Percentiles rank a stretch among this genome's conserved stretches.
phyloP scores from a whole-genome alignment of 2,888 invertebrate genomes.

The Halictus ligatus region DNA sequence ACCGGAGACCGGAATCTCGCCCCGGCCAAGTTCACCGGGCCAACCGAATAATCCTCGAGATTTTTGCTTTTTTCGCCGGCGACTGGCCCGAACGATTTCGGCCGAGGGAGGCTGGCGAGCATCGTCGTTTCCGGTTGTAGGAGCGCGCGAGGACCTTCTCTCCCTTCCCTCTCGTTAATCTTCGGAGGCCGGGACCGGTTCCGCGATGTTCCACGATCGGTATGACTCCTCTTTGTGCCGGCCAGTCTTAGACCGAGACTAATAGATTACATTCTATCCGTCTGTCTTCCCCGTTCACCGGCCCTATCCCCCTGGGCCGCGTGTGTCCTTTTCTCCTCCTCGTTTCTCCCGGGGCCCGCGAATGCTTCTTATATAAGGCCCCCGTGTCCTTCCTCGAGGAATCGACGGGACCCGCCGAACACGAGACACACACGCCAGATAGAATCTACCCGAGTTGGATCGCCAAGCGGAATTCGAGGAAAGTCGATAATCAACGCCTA shows the following conservation, averaged over 20 bases:
- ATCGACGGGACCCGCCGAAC: conserved; percentile 52
- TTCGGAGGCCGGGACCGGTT: conserved; percentile 56
- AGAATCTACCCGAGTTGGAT: conserved; percentile 32
- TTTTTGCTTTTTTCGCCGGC: background rate
- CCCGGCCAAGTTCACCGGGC: conserved; percentile 15
- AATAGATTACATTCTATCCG: conserved; percentile 65
- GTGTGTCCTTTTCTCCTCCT: conserved; percentile 13
- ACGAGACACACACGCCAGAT: conserved; percentile 50
- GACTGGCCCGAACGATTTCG: background rate
- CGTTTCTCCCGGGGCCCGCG: background rate
- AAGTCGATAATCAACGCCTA: conserved; percentile 43
- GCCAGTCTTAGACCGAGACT: conserved; percentile 61
- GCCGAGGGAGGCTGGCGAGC: conserved; percentile 10
- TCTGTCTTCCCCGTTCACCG: conserved; percentile 45
- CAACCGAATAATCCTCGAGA: conserved; percentile 10
- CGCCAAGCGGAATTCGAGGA: conserved; percentile 49
- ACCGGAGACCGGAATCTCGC: conserved; percentile 3
- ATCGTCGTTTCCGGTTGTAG: conserved; percentile 19
- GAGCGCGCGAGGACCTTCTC: conserved; percentile 39
- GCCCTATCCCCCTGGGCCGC: conserved; percentile 20
- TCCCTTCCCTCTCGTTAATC: conserved; percentile 66
- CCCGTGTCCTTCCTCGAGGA: conserved; percentile 51
- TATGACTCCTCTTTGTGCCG: conserved; percentile 58
- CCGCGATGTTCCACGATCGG: conserved; percentile 61
- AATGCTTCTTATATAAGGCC: conserved; percentile 53